Percentiles rank a stretch among this genome's conserved stretches.
Evolutionary conservation across 2,113 vertebrate species (phyloP).

Genomic region (Bostrychus sinensis): DNA sequence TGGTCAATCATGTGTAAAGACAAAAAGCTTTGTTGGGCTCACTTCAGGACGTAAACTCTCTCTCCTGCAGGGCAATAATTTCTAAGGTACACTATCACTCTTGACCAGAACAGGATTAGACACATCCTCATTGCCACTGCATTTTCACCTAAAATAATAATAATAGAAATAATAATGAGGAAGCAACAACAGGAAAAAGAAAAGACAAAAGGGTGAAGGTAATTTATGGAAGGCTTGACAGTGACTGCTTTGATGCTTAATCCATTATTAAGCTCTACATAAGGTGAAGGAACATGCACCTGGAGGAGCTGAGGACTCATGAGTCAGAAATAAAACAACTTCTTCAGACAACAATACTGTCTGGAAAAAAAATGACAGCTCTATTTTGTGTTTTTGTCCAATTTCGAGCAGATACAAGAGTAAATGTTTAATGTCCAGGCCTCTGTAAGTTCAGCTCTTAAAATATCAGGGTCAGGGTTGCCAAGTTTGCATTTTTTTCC

Average conservation of each 20-base stretch:
- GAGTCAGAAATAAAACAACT: neutral
- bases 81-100: slow-evolving; percentile 52
- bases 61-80: slow-evolving; percentile 35
- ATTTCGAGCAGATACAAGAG: no score
- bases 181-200: slow-evolving; percentile 46
- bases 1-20: neutral
- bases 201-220: slow-evolving; percentile 62
- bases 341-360: no score
- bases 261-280: slow-evolving; percentile 56
- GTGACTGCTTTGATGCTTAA: slow-evolving; percentile 62
- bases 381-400: no score
- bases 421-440: no score
- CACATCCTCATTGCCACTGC: slow-evolving; percentile 35
- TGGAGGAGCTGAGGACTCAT: slow-evolving; percentile 20
- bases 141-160: slow-evolving; percentile 50
- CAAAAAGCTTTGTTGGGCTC: slow-evolving; percentile 26
- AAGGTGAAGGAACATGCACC: slow-evolving; percentile 17
- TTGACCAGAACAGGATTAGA: slow-evolving; percentile 58
- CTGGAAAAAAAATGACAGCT: no score
- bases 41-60: slow-evolving; percentile 25
- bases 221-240: slow-evolving; percentile 70
- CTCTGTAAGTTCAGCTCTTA: no score
- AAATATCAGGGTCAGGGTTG: no score
- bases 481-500: no score
- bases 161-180: slow-evolving; percentile 51